Conservation (phyloP, 2,113 vertebrate genomes). For the Mustela lutreola region DNA sequence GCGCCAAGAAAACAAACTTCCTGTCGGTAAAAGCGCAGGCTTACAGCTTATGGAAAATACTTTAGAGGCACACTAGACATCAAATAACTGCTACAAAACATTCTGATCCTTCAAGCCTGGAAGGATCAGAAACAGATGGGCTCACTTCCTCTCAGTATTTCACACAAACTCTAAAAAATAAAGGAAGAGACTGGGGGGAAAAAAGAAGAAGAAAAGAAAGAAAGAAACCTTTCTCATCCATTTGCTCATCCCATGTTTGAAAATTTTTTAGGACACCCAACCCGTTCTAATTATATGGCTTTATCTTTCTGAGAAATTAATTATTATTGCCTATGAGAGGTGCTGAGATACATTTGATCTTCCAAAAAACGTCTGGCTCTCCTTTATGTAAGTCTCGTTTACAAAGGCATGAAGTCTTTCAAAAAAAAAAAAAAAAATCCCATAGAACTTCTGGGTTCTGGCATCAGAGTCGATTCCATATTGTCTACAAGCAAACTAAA, state of each 20-base stretch:
- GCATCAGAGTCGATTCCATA: neutral
- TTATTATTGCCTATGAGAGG: conserved; percentile 59
- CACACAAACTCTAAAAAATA: conserved; percentile 68
- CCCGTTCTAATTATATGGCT: conserved; percentile 51
- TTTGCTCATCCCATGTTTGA: conserved; percentile 68
- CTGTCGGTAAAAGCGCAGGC: conserved; percentile 48
- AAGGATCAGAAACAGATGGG: conserved; percentile 82
- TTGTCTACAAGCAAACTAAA: neutral
- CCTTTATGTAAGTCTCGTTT: conserved; percentile 28
- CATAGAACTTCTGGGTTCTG: conserved; percentile 1
- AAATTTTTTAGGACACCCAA: conserved; percentile 58
- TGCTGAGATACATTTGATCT: conserved; percentile 66
- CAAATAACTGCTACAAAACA: conserved; percentile 76
- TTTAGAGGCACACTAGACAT: conserved; percentile 71
- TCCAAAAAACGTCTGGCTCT: neutral
- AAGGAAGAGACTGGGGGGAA: conserved; percentile 20
- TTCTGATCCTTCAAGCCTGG: conserved; percentile 67
- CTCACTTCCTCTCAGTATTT: conserved; percentile 73
- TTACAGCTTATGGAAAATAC: conserved; percentile 67
- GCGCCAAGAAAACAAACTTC: conserved; percentile 65
- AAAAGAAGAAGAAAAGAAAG: neutral
- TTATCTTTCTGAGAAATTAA: conserved; percentile 62
- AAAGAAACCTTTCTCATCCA: conserved; percentile 58
- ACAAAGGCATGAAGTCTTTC: conserved; percentile 52
- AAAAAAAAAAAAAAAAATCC: neutral